These are phyloP conservation scores for Plebejus melissa DNA, from an alignment of 2,888 invertebrate genomes.

Conservation along the genomic window DNA sequence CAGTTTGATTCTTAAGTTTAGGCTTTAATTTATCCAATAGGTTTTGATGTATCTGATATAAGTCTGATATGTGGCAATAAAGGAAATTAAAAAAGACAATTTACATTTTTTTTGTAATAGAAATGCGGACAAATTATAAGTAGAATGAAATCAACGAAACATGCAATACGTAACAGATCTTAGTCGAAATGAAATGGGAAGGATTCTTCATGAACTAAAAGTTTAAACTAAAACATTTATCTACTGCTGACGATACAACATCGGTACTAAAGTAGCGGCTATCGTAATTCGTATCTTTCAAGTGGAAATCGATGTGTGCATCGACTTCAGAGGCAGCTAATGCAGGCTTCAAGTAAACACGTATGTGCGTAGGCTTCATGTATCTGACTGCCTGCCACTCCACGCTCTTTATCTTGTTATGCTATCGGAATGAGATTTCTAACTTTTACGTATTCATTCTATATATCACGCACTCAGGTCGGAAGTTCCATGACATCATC, in stretches of 20 bases:
- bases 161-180: too few species aligned
- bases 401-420: slow-evolving; percentile 77
- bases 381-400: slow-evolving; percentile 68
- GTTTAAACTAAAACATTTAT: background rate
- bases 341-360: slow-evolving; percentile 72
- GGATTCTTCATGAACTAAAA: too few species aligned
- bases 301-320: slow-evolving; percentile 33
- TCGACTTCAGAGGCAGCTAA: slow-evolving; percentile 47
- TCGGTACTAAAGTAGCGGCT: background rate
- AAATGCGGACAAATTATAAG: too few species aligned
- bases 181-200: too few species aligned
- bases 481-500: slow-evolving; percentile 36
- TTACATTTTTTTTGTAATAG: too few species aligned
- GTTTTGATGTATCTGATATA: too few species aligned
- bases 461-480: slow-evolving; percentile 42
- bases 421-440: slow-evolving; percentile 73
- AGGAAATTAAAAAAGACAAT: too few species aligned
- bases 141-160: too few species aligned
- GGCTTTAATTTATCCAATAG: too few species aligned
- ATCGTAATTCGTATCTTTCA: slow-evolving; percentile 19
- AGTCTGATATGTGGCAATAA: too few species aligned
- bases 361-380: slow-evolving; percentile 69
- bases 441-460: slow-evolving; percentile 60
- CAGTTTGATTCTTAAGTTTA: too few species aligned
- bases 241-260: background rate